These are phyloP conservation scores for Scleropages formosus DNA, from an alignment of 2,797 vertebrate species.

Conservation along the genomic window DNA sequence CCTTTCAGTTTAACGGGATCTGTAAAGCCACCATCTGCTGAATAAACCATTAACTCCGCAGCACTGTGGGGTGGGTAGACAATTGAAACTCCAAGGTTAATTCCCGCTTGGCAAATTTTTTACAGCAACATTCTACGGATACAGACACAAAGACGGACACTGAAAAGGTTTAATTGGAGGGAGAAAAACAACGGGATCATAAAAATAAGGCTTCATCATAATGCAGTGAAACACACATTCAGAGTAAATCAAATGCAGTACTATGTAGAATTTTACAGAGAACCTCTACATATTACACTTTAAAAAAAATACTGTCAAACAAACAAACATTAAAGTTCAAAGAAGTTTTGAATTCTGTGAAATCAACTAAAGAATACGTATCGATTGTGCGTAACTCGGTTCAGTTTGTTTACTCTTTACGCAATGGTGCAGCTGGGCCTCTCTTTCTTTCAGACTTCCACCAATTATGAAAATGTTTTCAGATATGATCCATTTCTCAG, in stretches of 20 bases:
- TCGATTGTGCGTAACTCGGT: too few relatives aligned
- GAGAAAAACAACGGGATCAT: constrained; percentile 16
- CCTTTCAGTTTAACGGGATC: constrained; percentile 13
- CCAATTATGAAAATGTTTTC: background rate
- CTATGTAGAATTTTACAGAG: background rate
- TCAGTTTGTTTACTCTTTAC: too few relatives aligned
- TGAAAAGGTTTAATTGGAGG: constrained; percentile 26
- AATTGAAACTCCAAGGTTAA: constrained; percentile 17
- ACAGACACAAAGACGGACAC: background rate
- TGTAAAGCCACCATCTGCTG: constrained; percentile 27
- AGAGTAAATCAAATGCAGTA: background rate
- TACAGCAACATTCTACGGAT: background rate
- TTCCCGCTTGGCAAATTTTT: background rate
- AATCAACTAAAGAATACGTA: too few relatives aligned
- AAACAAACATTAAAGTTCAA: too few relatives aligned
- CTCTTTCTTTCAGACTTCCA: background rate
- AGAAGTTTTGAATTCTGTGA: too few relatives aligned
- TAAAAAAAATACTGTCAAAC: background rate
- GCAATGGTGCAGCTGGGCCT: background rate
- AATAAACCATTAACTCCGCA: constrained; percentile 29
- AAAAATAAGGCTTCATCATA: constrained; percentile 2
- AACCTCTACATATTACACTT: background rate
- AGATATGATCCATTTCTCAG: background rate
- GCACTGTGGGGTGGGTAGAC: background rate
- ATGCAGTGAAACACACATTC: background rate